These are phyloP conservation scores for Monoplex corrugatus DNA, from an alignment of 2,888 invertebrate genomes.

Conservation along the genomic window DNA sequence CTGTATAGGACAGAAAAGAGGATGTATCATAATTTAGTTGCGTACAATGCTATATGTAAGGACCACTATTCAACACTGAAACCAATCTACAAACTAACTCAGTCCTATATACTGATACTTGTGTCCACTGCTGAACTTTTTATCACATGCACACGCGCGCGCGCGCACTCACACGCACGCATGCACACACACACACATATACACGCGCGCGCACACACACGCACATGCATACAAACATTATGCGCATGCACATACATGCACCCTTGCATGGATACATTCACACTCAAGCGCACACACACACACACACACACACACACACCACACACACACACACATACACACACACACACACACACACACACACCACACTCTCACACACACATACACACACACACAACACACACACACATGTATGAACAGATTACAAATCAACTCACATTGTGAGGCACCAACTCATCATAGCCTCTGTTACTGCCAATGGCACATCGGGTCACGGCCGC, in stretches of 20 bases:
- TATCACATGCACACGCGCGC: background rate
- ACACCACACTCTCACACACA: conserved; percentile 11
- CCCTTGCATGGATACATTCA: too few relatives aligned
- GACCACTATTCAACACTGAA: too few relatives aligned
- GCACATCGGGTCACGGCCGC: conserved; percentile 97
- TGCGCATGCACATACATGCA: too few relatives aligned
- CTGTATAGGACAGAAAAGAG: too few relatives aligned
- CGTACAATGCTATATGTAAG: too few relatives aligned
- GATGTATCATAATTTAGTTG: too few relatives aligned
- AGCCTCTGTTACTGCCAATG: conserved; percentile 96
- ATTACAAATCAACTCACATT: conserved; percentile 85
- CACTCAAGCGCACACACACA: background rate
- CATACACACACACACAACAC: background rate
- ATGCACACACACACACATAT: background rate
- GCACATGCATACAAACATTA: too few relatives aligned
- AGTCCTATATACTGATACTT: too few relatives aligned
- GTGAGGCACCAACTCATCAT: conserved; percentile 98
- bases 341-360: conserved; percentile 18
- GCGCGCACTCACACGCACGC: background rate
- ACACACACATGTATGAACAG: background rate
- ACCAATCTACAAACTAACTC: too few relatives aligned
- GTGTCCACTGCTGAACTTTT: too few relatives aligned
- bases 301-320: background rate
- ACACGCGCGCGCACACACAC: too few relatives aligned
- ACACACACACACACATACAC: background rate